Evolutionary conservation across 2,797 vertebrate genomes (phyloP).

Genomic region (Cyclopterus lumpus): DNA sequence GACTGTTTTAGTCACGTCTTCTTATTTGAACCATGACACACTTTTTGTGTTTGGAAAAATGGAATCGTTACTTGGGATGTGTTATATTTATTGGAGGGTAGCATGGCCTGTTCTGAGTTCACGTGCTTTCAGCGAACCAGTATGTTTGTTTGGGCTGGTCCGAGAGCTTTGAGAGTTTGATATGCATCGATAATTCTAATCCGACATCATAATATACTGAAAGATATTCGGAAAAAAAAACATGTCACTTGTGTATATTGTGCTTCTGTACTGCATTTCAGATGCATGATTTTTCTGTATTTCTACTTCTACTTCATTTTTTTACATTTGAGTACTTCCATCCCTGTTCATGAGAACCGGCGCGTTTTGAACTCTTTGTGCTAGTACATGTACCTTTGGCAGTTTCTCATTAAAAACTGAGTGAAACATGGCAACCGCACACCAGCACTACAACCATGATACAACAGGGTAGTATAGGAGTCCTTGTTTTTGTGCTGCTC

Average conservation of each 20-base stretch:
- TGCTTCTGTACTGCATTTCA: background rate
- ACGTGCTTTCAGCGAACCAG: background rate
- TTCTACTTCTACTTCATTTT: background rate
- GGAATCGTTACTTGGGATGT: background rate
- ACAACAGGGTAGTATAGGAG: background rate
- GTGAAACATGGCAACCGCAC: background rate
- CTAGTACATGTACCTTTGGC: background rate
- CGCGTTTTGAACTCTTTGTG: background rate
- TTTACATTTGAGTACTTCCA: background rate
- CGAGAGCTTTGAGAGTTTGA: background rate
- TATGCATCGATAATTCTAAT: background rate
- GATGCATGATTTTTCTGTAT: background rate
- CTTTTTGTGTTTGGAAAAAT: background rate
- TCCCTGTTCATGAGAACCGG: background rate
- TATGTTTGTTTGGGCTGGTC: background rate
- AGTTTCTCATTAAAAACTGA: slow-evolving; percentile 8
- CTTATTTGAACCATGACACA: background rate
- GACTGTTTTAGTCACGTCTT: background rate
- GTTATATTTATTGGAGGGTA: background rate
- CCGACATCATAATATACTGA: background rate
- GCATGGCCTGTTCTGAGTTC: background rate
- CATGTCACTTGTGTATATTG: background rate
- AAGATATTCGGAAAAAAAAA: background rate
- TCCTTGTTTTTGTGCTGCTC: background rate
- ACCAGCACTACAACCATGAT: background rate